Conservation (phyloP, 2,888 invertebrate genomes). For the Mesorhabditis sp. region DNA sequence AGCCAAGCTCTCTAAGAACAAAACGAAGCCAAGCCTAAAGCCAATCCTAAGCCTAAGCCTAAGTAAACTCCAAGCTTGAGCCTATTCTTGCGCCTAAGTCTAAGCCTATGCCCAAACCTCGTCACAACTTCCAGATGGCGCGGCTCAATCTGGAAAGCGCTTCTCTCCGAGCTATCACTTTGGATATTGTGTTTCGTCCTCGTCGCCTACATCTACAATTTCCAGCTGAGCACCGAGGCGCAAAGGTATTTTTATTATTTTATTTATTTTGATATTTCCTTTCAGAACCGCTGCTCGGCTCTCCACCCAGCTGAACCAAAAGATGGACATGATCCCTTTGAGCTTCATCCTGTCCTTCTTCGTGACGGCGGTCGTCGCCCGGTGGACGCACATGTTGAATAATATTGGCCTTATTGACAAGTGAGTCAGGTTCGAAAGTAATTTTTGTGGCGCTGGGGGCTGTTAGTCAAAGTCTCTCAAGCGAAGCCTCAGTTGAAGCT, state of each 20-base stretch:
- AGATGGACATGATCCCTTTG: slow-evolving; percentile 36
- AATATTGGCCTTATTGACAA: slow-evolving; percentile 39
- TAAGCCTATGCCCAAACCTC: too few species aligned
- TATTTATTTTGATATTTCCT: slow-evolving; percentile 6
- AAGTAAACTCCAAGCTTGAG: neutral
- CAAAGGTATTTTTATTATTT: neutral
- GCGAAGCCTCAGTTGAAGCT: neutral
- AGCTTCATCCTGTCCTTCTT: slow-evolving; percentile 47
- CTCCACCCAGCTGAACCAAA: slow-evolving; percentile 31
- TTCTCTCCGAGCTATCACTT: slow-evolving; percentile 28
- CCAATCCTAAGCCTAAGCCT: neutral
- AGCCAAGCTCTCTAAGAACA: too few species aligned
- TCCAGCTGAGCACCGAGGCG: slow-evolving; percentile 20
- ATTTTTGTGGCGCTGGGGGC: too few species aligned
- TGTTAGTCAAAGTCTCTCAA: too few species aligned
- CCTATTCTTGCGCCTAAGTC: neutral
- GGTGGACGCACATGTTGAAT: slow-evolving; percentile 31
- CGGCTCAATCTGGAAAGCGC: slow-evolving; percentile 36
- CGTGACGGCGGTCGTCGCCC: slow-evolving; percentile 41
- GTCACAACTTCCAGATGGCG: slow-evolving; percentile 26
- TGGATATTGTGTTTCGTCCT: slow-evolving; percentile 27
- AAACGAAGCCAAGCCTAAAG: neutral
- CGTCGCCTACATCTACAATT: slow-evolving; percentile 29
- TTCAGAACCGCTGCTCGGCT: slow-evolving; percentile 37
- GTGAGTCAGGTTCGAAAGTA: slow-evolving; percentile 14